Evolutionary conservation across 1,140 invertebrate species (phyloP).

Genomic region (Aphidius gifuensis): DNA sequence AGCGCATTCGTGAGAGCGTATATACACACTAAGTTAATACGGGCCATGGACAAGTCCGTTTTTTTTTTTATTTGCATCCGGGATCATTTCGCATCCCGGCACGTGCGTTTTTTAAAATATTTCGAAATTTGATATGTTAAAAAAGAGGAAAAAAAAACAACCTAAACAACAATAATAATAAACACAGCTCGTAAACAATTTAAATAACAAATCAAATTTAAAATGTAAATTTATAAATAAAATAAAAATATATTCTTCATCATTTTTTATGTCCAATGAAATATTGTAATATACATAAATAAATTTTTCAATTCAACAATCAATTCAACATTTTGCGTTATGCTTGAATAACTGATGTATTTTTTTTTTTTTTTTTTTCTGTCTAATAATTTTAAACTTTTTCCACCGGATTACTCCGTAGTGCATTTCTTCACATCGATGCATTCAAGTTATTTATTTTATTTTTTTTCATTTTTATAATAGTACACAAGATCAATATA

Average conservation of each 20-base stretch:
- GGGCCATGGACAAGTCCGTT: conserved; percentile 14
- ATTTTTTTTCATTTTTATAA: conserved; percentile 2
- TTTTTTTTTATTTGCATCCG: conserved; percentile 11
- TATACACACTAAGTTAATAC: not conserved
- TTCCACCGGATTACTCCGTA: conserved; percentile 14
- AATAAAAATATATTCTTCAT: no score
- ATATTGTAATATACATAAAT: not conserved
- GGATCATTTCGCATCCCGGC: conserved; percentile 18
- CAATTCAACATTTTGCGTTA: not conserved
- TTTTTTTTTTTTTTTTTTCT: not conserved
- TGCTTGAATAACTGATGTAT: conserved; percentile 3
- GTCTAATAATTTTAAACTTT: conserved; percentile 3
- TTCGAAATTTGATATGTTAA: not conserved
- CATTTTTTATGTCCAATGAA: not conserved
- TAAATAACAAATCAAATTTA: no score
- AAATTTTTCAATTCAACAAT: not conserved
- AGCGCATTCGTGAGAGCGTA: conserved; percentile 7
- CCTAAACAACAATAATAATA: no score
- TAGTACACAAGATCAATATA: no score
- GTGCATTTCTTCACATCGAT: conserved; percentile 8
- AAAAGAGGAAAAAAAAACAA: not conserved
- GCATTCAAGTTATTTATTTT: conserved; percentile 17
- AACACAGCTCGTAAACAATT: no score
- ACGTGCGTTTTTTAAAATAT: conserved; percentile 14
- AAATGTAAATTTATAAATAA: no score